Percentiles rank a stretch among this genome's conserved stretches.
These are phyloP conservation scores for Lagocephalus sceleratus DNA, from an alignment of 2,797 vertebrate genomes.

Conservation along the genomic window DNA sequence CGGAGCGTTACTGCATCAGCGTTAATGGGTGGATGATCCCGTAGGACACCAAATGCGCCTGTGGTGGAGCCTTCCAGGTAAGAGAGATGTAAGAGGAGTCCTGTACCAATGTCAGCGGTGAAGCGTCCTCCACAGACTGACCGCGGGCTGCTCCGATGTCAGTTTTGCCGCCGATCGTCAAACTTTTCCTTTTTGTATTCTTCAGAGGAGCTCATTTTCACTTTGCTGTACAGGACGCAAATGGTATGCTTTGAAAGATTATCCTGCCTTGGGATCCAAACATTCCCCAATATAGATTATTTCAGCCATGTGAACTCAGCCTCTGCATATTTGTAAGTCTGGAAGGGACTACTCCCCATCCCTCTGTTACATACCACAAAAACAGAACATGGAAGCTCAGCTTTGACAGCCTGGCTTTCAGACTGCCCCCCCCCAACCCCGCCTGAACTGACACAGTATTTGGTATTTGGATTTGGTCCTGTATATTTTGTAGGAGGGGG, in stretches of 20 bases:
- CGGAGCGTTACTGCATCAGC: too few species aligned
- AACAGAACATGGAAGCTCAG: constrained; percentile 21
- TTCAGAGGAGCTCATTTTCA: constrained; percentile 4
- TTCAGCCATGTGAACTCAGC: constrained; percentile 35
- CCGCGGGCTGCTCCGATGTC: not conserved
- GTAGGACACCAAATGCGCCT: too few species aligned
- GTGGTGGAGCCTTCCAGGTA: too few species aligned
- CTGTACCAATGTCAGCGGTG: too few species aligned
- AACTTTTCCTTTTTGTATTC: not conserved
- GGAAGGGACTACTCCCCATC: constrained; percentile 16
- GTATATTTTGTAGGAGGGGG: constrained; percentile 53
- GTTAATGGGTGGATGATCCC: too few species aligned
- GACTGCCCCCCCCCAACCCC: constrained; percentile 9
- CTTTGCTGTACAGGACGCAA: constrained; percentile 5
- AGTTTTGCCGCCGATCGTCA: not conserved
- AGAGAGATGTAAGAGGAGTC: too few species aligned
- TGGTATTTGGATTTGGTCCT: constrained; percentile 32
- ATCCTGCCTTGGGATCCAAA: constrained; percentile 34
- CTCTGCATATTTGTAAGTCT: constrained; percentile 42
- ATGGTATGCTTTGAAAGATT: constrained; percentile 47
- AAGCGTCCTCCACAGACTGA: too few species aligned
- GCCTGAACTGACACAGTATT: constrained; percentile 34
- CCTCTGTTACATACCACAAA: constrained; percentile 18
- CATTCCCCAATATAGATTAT: constrained; percentile 37
- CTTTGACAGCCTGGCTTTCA: constrained; percentile 19